Percentiles rank a stretch among this genome's conserved stretches.
These are phyloP conservation scores for Apodemus speciosus DNA, from an alignment of 2,113 vertebrate genomes.

Conservation along the genomic window DNA sequence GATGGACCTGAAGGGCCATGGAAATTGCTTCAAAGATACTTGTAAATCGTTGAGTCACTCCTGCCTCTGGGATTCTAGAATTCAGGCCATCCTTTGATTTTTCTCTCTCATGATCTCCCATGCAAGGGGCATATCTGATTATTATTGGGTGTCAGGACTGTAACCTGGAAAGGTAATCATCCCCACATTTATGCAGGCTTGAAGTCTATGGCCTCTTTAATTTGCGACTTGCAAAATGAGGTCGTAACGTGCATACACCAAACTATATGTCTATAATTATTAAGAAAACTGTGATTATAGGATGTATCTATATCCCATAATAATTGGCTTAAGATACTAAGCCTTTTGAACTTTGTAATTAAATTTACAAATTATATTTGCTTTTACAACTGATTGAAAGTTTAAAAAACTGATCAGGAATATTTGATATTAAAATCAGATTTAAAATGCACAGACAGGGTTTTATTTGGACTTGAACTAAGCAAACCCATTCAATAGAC, in stretches of 20 bases:
- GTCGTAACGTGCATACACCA: background rate
- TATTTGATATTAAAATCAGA: background rate
- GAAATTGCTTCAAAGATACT: background rate
- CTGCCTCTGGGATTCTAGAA: background rate
- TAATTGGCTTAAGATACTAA: background rate
- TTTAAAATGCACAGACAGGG: background rate
- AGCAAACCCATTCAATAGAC: fast-evolving
- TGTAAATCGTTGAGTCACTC: background rate
- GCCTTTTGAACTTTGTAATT: background rate
- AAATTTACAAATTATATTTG: background rate
- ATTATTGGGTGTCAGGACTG: background rate
- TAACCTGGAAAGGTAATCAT: background rate
- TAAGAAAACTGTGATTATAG: constrained; percentile 1
- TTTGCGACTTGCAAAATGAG: background rate
- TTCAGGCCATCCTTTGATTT: background rate
- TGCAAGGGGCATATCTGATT: background rate
- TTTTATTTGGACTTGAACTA: background rate
- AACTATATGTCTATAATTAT: background rate
- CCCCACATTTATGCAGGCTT: background rate
- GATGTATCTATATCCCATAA: background rate
- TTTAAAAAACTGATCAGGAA: background rate
- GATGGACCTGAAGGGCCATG: fast-evolving
- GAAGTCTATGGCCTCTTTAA: background rate
- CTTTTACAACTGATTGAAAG: background rate
- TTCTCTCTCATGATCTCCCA: background rate